Evolutionary conservation across 2,113 vertebrate genomes (phyloP).

Genomic region (Semnornis frantzii): DNA sequence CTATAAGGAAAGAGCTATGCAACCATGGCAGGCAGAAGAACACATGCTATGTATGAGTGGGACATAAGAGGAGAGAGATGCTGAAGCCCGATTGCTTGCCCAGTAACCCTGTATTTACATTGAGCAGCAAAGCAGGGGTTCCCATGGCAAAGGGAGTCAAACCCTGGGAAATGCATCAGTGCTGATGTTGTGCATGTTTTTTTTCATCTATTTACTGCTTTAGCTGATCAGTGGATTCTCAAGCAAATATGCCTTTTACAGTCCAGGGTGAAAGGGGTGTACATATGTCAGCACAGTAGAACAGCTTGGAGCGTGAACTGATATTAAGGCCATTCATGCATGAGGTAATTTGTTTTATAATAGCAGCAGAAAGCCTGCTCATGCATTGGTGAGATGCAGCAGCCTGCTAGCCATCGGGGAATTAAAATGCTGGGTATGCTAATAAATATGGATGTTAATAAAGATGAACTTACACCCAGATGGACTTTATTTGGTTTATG

Average conservation of each 20-base stretch:
- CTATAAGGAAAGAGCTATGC: neutral
- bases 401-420: neutral
- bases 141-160: neutral
- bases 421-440: neutral
- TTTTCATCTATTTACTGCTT: neutral
- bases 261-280: neutral
- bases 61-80: neutral
- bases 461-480: neutral
- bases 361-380: conserved; percentile 19
- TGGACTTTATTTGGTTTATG: neutral
- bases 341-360: conserved; percentile 56
- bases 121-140: neutral
- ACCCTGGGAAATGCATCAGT: neutral
- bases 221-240: neutral
- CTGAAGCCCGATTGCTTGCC: neutral
- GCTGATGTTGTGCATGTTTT: neutral
- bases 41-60: neutral
- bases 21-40: neutral
- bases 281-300: conserved; percentile 48
- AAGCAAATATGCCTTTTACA: neutral
- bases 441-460: conserved; percentile 3
- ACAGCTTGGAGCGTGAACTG: conserved; percentile 55
- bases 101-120: neutral
- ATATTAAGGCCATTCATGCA: conserved; percentile 41
- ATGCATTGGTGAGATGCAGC: neutral